Percentiles rank a stretch among this genome's conserved stretches.
Evolutionary conservation across 2,797 vertebrate species (phyloP).

Genomic region (Smutsia temminckii): DNA sequence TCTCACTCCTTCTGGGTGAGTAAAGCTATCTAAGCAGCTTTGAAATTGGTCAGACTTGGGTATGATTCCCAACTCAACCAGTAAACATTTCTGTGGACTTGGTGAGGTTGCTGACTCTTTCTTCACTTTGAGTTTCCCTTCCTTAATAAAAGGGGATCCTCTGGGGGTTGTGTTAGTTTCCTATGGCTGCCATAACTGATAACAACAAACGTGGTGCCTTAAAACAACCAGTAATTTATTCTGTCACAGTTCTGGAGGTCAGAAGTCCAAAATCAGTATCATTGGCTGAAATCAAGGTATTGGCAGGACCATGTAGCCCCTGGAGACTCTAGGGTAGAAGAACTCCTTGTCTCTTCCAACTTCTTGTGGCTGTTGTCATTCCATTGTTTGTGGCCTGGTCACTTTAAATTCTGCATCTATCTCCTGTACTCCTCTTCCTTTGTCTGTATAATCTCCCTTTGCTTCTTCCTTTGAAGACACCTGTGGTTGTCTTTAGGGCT

Average conservation of each 20-base stretch:
- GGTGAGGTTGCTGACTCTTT: neutral
- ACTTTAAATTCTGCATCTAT: neutral
- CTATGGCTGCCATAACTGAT: neutral
- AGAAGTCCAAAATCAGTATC: neutral
- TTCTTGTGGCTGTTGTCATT: neutral
- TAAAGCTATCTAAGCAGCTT: neutral
- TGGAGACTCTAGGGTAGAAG: neutral
- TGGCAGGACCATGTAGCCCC: neutral
- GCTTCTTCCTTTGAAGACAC: neutral
- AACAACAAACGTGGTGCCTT: neutral
- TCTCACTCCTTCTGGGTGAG: neutral
- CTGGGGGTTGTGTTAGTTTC: neutral
- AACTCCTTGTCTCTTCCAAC: neutral
- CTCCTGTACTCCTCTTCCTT: neutral
- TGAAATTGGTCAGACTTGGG: neutral
- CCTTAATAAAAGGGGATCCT: neutral
- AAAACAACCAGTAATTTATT: neutral
- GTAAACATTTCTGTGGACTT: neutral
- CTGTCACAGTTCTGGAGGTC: neutral
- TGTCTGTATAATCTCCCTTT: neutral
- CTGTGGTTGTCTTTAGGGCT: neutral
- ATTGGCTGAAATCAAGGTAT: neutral
- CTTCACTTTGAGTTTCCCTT: conserved; percentile 6
- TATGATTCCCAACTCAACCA: neutral
- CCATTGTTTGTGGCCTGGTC: neutral